Base-by-base conservation (phyloP, 2,888 invertebrate genomes). In the Drosophila falleni region DNA sequence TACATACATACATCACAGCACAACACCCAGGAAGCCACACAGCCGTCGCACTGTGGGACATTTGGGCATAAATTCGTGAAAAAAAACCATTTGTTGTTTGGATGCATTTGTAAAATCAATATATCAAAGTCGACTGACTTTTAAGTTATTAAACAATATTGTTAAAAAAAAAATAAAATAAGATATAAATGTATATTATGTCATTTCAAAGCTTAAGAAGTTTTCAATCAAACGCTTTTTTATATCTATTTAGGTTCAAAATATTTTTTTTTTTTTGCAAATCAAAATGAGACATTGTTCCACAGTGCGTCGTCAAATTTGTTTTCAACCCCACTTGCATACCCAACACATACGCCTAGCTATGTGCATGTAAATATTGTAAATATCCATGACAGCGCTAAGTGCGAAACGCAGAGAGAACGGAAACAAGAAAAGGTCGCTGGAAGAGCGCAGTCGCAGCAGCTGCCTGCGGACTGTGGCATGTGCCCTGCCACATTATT, bases 1-100 rank as follows among this genome's bases (percentile, higher is more conserved):
- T 15, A 15, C 26, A 31, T 15, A 15, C 26, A 46, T 29, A 29
- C 29, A 47, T 16, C 23, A 23, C 23, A 42, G 16, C 5, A 33
- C 50, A 50, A 19, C 50, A 13, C 47, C 62, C 71, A 78, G 77
- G 77, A 78, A 78, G 77, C 77, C 77, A 68, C 33, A 71, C 67
- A 74, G 75, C 51, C 69, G 74, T 37, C 23, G 23, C 23, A 23
- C 23, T 23, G 23, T 23, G 23, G 23, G 23, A 23, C 23, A 23
- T 4, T 23, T 3, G 3, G 23, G 23, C 23, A 23, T 23, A 4
- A 1, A 4, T 3, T 19, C 19, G 23, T 23, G 23, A 23, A 23
- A 23, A 23, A 23, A 23, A 23, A 23, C 0, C 3, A 23, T 23
- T 2, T 23, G 2, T 23, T 2, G 23, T 0, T 23, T 23, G 23